Evolutionary conservation across 2,797 vertebrate genomes (phyloP), one percentile per base, ranked within the genome.

Genomic region (Onychomys leucogaster): DNA sequence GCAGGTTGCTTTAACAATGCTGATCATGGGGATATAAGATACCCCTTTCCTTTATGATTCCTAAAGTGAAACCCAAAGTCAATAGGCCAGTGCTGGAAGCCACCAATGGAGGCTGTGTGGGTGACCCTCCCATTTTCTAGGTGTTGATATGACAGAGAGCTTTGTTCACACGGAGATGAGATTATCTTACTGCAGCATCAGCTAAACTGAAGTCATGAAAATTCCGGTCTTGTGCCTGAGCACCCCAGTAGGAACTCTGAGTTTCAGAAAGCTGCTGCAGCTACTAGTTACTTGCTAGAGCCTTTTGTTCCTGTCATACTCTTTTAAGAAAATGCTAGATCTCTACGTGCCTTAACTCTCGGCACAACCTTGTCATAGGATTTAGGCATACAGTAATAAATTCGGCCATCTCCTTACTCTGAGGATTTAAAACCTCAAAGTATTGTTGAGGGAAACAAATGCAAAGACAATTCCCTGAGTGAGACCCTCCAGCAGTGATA

Each of bases 351-450:
- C 27, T 89, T 89, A 78, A 78, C 67, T 80, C 21, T 61, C 49
- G 75, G 5, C 16, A 78, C 0, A 57, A 25, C 2, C 25, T 49
- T 89, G 23, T 82, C 21, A 6, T 89, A 25, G 3, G 43, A 90
- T 80, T 76, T 87, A 78, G 52, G 34, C 32, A 49, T 25, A 34
- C 6, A 19, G 37, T 37, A 16, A 63, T 55, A 89, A 91, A 34
- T 61, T 37, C 78, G 27, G 59, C 37, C 5, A 69, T 37, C 41
- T 91, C 9, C 32, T 87, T 87, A 89, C 21, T 32, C 19, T 37
- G 46, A 91, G 81, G 7, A 78, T 59, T 96, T 86, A 76, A n/a
- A 89, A 93, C 57, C 57, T 32, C 85, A 80, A 17, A 41, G 7
- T 86, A 2, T 21, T 52, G 43, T 49, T 52, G 83, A 85, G 32